Conservation (phyloP, 2,888 invertebrate genomes). For the Pyrocoelia pectoralis region DNA sequence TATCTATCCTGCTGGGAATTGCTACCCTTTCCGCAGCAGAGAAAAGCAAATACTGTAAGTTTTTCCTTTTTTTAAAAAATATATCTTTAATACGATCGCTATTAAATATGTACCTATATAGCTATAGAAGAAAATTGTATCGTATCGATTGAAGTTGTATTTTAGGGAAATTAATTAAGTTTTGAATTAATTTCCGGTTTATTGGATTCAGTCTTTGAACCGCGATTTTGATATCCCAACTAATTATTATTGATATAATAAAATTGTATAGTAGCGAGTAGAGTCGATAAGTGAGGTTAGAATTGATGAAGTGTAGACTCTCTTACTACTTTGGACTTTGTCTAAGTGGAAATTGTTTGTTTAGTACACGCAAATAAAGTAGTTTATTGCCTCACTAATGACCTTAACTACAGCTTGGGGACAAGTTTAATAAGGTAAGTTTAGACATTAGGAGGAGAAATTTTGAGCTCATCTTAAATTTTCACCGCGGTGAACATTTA, state of each 20-base stretch:
- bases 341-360: not conserved
- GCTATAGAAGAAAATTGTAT: too few relatives aligned
- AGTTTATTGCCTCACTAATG: not conserved
- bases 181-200: too few relatives aligned
- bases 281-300: not conserved
- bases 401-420: not conserved
- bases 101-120: too few relatives aligned
- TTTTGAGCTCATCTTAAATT: conserved; percentile 1
- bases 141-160: too few relatives aligned
- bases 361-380: not conserved
- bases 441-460: not conserved
- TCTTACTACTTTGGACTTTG: not conserved
- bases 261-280: too few relatives aligned
- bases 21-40: conserved; percentile 48
- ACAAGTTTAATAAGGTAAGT: not conserved
- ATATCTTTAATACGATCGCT: too few relatives aligned
- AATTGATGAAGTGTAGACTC: not conserved
- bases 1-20: conserved; percentile 46
- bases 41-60: conserved; percentile 58
- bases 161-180: too few relatives aligned
- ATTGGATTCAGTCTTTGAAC: too few relatives aligned
- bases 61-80: conserved; percentile 6
- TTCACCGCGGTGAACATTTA: not conserved
- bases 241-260: too few relatives aligned
- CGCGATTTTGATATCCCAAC: too few relatives aligned